Conservation (phyloP, 2,797 vertebrate genomes). For the Sylvilagus floridanus region DNA sequence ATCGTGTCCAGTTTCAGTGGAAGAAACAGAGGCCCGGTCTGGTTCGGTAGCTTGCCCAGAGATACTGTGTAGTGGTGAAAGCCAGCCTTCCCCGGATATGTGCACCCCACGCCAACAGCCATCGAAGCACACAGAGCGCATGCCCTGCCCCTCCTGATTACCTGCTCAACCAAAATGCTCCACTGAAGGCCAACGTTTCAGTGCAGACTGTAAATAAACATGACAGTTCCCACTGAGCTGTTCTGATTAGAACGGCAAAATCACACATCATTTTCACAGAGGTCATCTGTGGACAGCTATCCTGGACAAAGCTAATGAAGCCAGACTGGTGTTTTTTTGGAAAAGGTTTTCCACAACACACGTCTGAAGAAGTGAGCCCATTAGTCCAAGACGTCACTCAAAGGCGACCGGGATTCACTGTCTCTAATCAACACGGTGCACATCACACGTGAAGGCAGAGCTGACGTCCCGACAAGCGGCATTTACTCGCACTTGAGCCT, state of each 20-base stretch:
- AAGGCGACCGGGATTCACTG: constrained; percentile 24
- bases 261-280: background rate
- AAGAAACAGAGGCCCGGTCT: background rate
- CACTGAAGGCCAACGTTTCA: background rate
- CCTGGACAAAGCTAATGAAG: background rate
- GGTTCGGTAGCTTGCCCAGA: background rate
- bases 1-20: background rate
- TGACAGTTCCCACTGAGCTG: background rate
- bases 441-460: background rate
- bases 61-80: background rate
- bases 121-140: background rate
- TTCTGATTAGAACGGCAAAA: background rate
- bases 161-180: background rate
- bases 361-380: background rate
- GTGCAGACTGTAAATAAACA: background rate
- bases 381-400: background rate
- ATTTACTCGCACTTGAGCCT: background rate
- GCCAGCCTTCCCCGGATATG: background rate
- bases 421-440: constrained; percentile 43
- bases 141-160: too few relatives aligned
- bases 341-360: constrained; percentile 38
- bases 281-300: background rate
- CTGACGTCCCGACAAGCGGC: constrained; percentile 16
- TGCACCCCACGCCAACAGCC: background rate
- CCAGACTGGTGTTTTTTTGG: background rate